These are phyloP conservation scores for Alethe castanea DNA, from an alignment of 2,113 vertebrate genomes.

Conservation along the genomic window DNA sequence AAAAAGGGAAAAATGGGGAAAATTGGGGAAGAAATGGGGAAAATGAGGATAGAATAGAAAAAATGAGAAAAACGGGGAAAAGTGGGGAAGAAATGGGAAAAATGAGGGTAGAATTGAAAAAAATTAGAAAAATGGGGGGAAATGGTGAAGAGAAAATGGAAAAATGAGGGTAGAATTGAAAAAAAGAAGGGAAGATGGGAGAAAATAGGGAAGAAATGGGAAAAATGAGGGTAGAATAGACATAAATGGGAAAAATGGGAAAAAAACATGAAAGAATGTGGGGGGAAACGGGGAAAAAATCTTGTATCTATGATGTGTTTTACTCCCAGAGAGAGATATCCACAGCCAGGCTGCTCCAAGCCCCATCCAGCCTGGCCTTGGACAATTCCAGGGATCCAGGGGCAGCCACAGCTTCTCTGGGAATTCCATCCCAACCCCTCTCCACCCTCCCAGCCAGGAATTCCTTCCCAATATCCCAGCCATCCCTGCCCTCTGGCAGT, in stretches of 20 bases:
- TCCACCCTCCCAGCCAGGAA: not conserved
- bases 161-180: not conserved
- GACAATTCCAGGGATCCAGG: not conserved
- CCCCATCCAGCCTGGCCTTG: fast-evolving
- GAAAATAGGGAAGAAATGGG: not conserved
- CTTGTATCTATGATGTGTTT: not conserved
- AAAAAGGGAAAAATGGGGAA: too few relatives aligned
- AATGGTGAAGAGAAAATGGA: too few relatives aligned
- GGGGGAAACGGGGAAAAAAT: not conserved
- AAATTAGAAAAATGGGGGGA: too few relatives aligned
- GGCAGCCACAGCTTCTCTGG: not conserved
- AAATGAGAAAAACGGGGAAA: too few relatives aligned
- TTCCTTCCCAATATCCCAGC: not conserved
- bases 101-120: too few relatives aligned
- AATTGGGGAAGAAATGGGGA: too few relatives aligned
- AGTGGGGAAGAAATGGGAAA: not conserved
- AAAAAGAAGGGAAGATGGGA: not conserved
- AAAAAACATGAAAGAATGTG: not conserved
- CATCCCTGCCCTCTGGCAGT: not conserved
- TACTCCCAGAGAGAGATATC: not conserved
- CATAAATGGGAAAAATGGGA: too few relatives aligned
- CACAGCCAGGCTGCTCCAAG: not conserved
- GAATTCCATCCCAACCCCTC: not conserved
- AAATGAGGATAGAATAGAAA: not conserved
- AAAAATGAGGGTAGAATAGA: too few relatives aligned